A percentile compares a stretch with the other conserved stretches of the same genome.
Conservation (phyloP, 2,113 vertebrate genomes). For the Vulpes lagopus region DNA sequence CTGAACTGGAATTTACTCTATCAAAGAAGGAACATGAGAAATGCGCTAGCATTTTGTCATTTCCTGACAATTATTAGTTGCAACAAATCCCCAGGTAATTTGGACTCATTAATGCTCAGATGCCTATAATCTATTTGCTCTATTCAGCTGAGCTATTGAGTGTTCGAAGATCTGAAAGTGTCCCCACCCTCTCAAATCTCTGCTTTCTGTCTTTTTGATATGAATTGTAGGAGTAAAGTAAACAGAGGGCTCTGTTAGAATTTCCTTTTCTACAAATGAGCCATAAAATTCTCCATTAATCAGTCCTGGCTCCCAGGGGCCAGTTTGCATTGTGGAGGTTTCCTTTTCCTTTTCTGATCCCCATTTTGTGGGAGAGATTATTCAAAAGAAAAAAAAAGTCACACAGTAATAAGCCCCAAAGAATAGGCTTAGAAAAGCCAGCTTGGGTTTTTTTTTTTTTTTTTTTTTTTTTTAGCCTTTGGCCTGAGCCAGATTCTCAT, state of each 20-base stretch:
- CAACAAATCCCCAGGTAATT: constrained; percentile 82
- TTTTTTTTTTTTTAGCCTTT: not conserved
- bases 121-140: constrained; percentile 74
- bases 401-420: constrained; percentile 78
- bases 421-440: constrained; percentile 80
- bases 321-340: constrained; percentile 85
- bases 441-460: not conserved
- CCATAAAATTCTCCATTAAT: constrained; percentile 89
- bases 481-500: constrained; percentile 73
- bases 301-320: constrained; percentile 80
- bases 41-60: constrained; percentile 60
- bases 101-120: constrained; percentile 69
- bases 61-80: constrained; percentile 68
- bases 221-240: constrained; percentile 83
- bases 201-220: constrained; percentile 82
- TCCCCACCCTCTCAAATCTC: not conserved
- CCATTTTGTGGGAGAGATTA: constrained; percentile 85
- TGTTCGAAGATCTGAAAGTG: constrained; percentile 64
- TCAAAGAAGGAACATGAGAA: constrained; percentile 74
- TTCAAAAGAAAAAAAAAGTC: constrained; percentile 40
- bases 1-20: constrained; percentile 64
- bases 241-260: constrained; percentile 87
- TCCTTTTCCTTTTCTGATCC: constrained; percentile 88
- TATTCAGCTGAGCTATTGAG: constrained; percentile 79
- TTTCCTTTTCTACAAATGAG: constrained; percentile 89